phyloP scores from a whole-genome alignment of 2,113 vertebrate species.

The Phycodurus eques region DNA sequence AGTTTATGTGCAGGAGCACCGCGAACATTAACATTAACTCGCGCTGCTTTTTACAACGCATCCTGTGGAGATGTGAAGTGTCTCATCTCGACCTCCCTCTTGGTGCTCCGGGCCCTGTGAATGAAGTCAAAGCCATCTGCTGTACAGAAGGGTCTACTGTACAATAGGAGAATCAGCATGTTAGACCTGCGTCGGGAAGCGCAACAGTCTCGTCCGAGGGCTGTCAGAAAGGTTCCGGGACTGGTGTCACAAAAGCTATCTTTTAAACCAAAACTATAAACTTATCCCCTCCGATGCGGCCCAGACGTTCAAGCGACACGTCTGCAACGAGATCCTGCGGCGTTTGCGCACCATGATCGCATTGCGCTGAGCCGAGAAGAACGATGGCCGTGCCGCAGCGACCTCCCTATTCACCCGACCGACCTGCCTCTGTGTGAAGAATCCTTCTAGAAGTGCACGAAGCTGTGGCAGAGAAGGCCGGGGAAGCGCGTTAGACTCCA shows the following conservation, averaged over 20 bases:
- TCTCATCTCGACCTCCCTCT: constrained; percentile 16
- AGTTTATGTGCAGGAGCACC: constrained; percentile 17
- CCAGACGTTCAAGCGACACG: no score
- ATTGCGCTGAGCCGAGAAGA: no score
- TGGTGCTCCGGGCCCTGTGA: background rate
- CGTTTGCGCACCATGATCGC: no score
- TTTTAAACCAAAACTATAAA: background rate
- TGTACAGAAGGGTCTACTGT: background rate
- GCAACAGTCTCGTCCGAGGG: background rate
- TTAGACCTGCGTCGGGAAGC: background rate
- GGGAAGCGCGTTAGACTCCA: no score
- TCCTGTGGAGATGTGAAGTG: constrained; percentile 18
- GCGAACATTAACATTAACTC: background rate
- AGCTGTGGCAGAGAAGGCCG: no score
- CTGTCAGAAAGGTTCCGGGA: background rate
- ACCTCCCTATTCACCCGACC: no score
- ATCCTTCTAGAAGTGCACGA: no score
- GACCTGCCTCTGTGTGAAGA: no score
- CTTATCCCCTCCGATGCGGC: no score
- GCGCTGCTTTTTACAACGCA: constrained; percentile 24
- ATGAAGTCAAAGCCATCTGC: constrained; percentile 17
- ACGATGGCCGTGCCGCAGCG: no score
- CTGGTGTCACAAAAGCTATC: no score
- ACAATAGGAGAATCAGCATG: background rate
- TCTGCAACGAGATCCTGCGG: no score